phyloP scores from a whole-genome alignment of 2,888 invertebrate genomes.

The Drosophila falleni region DNA sequence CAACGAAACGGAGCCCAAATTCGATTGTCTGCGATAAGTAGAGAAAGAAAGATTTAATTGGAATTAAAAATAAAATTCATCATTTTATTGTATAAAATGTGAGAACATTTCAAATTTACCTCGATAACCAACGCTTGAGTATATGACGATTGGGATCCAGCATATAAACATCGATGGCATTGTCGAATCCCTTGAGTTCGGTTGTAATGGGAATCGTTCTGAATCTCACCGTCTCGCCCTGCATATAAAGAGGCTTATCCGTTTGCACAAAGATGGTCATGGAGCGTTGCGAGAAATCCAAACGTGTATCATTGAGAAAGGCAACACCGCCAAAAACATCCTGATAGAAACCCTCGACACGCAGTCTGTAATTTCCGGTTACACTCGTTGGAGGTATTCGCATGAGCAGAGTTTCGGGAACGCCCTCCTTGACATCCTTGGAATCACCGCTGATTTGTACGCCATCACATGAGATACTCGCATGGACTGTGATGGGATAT shows the following conservation, averaged over 20 bases:
- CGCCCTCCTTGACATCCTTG: slow-evolving; percentile 93
- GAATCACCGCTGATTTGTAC: slow-evolving; percentile 94
- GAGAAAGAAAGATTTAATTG: background rate
- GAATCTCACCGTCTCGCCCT: slow-evolving; percentile 95
- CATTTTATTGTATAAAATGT: too few species aligned
- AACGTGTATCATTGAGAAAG: slow-evolving; percentile 94
- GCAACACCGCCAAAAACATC: slow-evolving; percentile 92
- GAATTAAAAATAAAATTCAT: too few species aligned
- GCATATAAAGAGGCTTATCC: slow-evolving; percentile 97
- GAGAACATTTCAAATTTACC: slow-evolving; percentile 81
- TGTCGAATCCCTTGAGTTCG: slow-evolving; percentile 95
- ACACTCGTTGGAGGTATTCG: slow-evolving; percentile 94
- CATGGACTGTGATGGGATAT: slow-evolving; percentile 93
- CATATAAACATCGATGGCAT: slow-evolving; percentile 96
- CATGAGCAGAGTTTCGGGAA: slow-evolving; percentile 96
- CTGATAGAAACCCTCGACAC: slow-evolving; percentile 91
- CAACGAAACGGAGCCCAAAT: slow-evolving; percentile 96
- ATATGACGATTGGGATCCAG: slow-evolving; percentile 95
- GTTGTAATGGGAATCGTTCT: slow-evolving; percentile 97
- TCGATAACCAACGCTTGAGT: slow-evolving; percentile 96
- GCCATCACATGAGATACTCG: slow-evolving; percentile 95
- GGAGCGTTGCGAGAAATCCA: slow-evolving; percentile 94
- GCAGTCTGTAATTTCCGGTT: slow-evolving; percentile 92
- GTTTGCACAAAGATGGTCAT: slow-evolving; percentile 98
- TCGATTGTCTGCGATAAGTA: slow-evolving; percentile 88